Evolutionary conservation across 2,113 vertebrate species (phyloP).

Genomic region (Nibea coibor): DNA sequence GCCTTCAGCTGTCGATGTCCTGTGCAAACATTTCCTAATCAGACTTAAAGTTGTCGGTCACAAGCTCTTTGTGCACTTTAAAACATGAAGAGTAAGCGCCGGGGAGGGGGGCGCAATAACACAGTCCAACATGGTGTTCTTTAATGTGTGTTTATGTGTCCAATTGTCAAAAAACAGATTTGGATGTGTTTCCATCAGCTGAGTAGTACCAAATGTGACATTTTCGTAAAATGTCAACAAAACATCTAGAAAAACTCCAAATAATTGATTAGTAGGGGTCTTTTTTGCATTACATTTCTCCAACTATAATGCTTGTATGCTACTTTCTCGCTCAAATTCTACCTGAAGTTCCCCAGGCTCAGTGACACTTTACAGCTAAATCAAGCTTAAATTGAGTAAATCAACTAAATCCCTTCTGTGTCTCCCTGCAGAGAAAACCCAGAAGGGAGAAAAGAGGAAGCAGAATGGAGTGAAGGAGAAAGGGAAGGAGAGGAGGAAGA

Average conservation of each 20-base stretch:
- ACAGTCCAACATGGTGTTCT: background rate
- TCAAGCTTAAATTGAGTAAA: constrained; percentile 42
- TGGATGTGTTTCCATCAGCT: background rate
- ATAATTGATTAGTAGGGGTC: background rate
- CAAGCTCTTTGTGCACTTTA: background rate
- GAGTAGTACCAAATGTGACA: background rate
- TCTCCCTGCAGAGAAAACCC: constrained; percentile 86
- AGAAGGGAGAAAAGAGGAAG: constrained; percentile 90
- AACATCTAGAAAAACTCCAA: background rate
- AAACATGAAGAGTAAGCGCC: background rate
- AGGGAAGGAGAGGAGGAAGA: constrained; percentile 89
- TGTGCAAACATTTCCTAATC: background rate
- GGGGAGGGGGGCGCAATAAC: too few species aligned
- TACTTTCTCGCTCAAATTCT: constrained; percentile 9
- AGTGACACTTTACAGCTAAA: constrained; percentile 12
- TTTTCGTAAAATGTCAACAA: background rate
- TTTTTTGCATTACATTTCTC: background rate
- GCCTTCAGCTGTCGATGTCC: background rate
- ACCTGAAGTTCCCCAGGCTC: constrained; percentile 1
- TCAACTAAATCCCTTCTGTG: constrained; percentile 56
- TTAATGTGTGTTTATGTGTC: background rate
- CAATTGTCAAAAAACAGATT: constrained; percentile 1
- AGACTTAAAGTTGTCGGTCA: background rate
- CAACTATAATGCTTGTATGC: background rate
- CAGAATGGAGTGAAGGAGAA: constrained; percentile 90